Evolutionary conservation across 1,140 invertebrate species (phyloP), one percentile per base, ranked within the genome.

Genomic region (Leptinotarsa texana): DNA sequence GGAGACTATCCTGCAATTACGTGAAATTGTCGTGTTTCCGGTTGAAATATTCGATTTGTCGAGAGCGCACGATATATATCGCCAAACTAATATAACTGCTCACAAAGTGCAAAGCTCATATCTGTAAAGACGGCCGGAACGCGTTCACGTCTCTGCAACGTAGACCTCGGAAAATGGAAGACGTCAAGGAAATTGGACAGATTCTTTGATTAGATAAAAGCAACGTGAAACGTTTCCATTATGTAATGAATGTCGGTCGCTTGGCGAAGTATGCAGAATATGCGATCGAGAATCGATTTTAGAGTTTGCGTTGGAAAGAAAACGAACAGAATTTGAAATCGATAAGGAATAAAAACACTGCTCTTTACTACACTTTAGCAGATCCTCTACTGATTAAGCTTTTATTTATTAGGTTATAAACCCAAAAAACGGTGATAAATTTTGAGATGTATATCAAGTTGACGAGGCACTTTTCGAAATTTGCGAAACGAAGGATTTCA

Each of bases 31-130:
- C 51, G 51, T 57, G 51, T 57, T 57, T 57, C 51, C 51, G 51
- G 51, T 57, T 57, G 51, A 57, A 57, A 57, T 57, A 57, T 57
- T 57, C n/a, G 51, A 18, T 57, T 57, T 57, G 51, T 57, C 51
- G 51, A 18, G n/a, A 42, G 33, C 3, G 33, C 33, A 42, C 33
- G 33, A 42, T 42, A 42, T 42, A 42, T 42, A 42, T 42, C 33
- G 33, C 33, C 33, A 11, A 42, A 42, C 33, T 42, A 42, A 42
- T 42, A 42, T 42, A 57, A 57, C 51, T 57, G 51, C 51, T 57
- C 51, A 57, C 51, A 57, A 57, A 57, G 51, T 57, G 51, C 51
- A 57, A 18, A 15, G 4, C 51, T 57, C 51, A 57, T 57, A 57
- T 57, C 51, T 57, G 51, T 57, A 13, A 57, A 57, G 51, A 42